Base-by-base conservation (phyloP, 2,888 invertebrate genomes). In the Lepidonotus clava region DNA sequence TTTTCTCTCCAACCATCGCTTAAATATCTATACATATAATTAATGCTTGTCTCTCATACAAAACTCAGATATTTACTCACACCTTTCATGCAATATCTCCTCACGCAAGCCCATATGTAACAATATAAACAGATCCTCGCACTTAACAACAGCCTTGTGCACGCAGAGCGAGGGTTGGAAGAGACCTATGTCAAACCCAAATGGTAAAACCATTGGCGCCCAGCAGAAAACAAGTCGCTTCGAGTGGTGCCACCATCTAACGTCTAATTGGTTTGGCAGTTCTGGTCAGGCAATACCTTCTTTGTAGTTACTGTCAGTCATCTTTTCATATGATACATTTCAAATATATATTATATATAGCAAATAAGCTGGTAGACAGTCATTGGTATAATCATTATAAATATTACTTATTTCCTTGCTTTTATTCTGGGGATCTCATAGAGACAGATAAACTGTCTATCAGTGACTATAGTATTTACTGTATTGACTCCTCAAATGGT, bases 91-190 rank as follows among this genome's bases (percentile, higher is more conserved):
- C n/a, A 24, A 46, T 46, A 80, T 80, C 34, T 24, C 41, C 51
- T 46, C 21, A n/a, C 46, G 46, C 34, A 80, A 80, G 41, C 21
- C 46, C 51, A 80, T 46, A 51, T 80, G 28, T 80, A 80, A 80
- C 80, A 80, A 80, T 80, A 80, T 80, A 80, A 80, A 80, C 80
- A 80, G 80, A 28, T 80, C 46, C 51, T 80, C 51, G 41, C 46
- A 2, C 51, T 24, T 66, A 80, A n/a, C 80, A 46, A 80, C 80
- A 80, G n/a, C 28, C 51, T 40, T 24, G 28, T n/a, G 18, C 46
- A 46, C 71, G 41, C 80, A 80, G 80, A 41, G 51, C 46, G 46
- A 80, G 41, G 80, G 41, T 51, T 80, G 80, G 80, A 80, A 80
- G 80, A 80, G 41, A 46, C 51, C 2, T 38, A 36, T 71, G 71